Percentiles rank a stretch among this genome's conserved stretches.
These are phyloP conservation scores for Clistopyga incitator DNA, from an alignment of 2,888 invertebrate genomes.

Conservation along the genomic window DNA sequence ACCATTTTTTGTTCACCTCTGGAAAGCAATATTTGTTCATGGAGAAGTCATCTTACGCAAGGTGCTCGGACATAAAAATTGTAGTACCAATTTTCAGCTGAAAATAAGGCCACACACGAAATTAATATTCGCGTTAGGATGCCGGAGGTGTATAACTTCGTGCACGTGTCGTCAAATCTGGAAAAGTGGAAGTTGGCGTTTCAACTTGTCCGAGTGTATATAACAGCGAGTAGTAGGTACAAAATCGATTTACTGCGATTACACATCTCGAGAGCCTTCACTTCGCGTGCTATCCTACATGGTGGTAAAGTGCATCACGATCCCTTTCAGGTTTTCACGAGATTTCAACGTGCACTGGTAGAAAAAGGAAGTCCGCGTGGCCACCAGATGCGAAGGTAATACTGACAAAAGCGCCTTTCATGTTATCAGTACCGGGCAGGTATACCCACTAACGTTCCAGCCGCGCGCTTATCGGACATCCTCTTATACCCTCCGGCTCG, in stretches of 20 bases:
- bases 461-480: constrained; percentile 65
- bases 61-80: too few relatives aligned
- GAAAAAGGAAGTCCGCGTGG: constrained; percentile 53
- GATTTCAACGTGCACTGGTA: constrained; percentile 55
- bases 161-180: not conserved
- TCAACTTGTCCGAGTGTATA: not conserved
- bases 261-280: constrained; percentile 22
- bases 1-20: too few relatives aligned
- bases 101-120: not conserved
- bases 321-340: constrained; percentile 43
- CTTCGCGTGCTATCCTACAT: constrained; percentile 17
- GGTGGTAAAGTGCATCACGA: constrained; percentile 49
- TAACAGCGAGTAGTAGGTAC: not conserved
- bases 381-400: constrained; percentile 63
- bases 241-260: constrained; percentile 44
- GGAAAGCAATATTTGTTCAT: too few relatives aligned
- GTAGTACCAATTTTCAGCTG: too few relatives aligned
- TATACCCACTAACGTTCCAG: constrained; percentile 56
- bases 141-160: not conserved
- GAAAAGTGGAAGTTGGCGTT: not conserved
- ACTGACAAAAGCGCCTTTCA: constrained; percentile 64
- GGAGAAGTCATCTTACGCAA: too few relatives aligned
- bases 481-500: constrained; percentile 61
- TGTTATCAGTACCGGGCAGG: constrained; percentile 63
- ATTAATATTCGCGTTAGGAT: not conserved